A percentile compares a stretch with the other conserved stretches of the same genome.
Conservation (phyloP, 2,888 invertebrate genomes). For the Nebria salina region DNA sequence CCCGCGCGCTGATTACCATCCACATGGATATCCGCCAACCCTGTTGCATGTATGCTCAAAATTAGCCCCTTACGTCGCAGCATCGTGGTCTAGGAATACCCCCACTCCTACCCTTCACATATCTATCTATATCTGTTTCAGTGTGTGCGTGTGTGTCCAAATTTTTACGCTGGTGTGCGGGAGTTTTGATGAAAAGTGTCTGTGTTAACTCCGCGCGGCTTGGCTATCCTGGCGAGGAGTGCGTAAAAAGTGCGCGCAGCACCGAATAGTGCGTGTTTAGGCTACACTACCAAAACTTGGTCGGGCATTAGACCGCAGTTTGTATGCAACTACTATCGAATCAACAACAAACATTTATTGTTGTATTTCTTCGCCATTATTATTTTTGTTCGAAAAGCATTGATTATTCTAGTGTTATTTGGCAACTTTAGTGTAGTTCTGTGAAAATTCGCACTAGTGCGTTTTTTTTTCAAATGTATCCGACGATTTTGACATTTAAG, state of each 20-base stretch:
- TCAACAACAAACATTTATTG: conserved; percentile 28
- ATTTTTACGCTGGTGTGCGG: conserved; percentile 52
- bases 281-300: not conserved
- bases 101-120: conserved; percentile 7
- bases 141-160: conserved; percentile 11
- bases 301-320: conserved; percentile 45
- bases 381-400: not conserved
- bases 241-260: conserved; percentile 32
- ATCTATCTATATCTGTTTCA: not conserved
- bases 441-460: not conserved
- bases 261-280: not conserved
- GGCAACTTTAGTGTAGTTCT: not conserved
- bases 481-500: conserved; percentile 12
- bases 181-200: conserved; percentile 61
- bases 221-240: conserved; percentile 53
- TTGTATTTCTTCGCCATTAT: not conserved
- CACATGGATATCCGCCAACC: conserved; percentile 25
- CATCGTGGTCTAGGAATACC: conserved; percentile 2
- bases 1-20: not conserved
- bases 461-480: not conserved
- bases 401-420: not conserved
- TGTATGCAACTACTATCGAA: conserved; percentile 44
- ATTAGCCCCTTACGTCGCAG: conserved; percentile 27
- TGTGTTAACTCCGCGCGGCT: conserved; percentile 51
- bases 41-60: conserved; percentile 40